Percentiles rank a stretch among this genome's conserved stretches.
Evolutionary conservation across 1,140 invertebrate genomes (phyloP).

Genomic region (Zaprionus tsacasi): DNA sequence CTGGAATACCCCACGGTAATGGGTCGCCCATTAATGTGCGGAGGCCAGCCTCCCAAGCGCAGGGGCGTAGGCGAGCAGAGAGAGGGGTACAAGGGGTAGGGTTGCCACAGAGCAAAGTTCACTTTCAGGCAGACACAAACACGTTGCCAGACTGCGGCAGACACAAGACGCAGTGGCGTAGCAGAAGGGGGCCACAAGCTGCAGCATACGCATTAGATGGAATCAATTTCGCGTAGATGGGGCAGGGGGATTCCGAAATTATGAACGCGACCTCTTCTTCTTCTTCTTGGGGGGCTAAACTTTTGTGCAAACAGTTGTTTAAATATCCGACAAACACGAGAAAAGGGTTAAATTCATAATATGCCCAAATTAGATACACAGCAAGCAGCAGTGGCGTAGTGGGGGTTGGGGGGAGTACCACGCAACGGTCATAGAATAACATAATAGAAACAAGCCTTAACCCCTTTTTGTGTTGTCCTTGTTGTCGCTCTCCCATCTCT

Average conservation of each 20-base stretch:
- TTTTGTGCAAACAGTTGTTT: slow-evolving; percentile 82
- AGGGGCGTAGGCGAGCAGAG: neutral
- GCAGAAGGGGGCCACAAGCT: neutral
- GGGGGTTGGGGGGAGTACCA: neutral
- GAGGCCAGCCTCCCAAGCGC: neutral
- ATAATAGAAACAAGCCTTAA: slow-evolving; percentile 66
- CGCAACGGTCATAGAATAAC: slow-evolving; percentile 66
- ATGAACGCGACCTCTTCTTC: slow-evolving; percentile 71
- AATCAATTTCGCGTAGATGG: slow-evolving; percentile 62
- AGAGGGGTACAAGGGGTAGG: neutral
- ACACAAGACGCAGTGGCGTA: slow-evolving; percentile 22
- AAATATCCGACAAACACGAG: slow-evolving; percentile 80
- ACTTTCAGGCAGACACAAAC: slow-evolving; percentile 62
- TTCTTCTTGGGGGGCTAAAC: slow-evolving; percentile 60
- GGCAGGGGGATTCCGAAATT: slow-evolving; percentile 49
- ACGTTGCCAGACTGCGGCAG: slow-evolving; percentile 48
- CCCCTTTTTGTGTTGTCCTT: slow-evolving; percentile 30
- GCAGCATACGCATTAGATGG: slow-evolving; percentile 59
- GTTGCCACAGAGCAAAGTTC: slow-evolving; percentile 56
- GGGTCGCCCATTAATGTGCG: slow-evolving; percentile 62
- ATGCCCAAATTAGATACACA: slow-evolving; percentile 79
- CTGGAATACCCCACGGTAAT: slow-evolving; percentile 73
- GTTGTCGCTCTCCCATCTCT: neutral
- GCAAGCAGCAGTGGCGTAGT: neutral
- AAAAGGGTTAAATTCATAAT: slow-evolving; percentile 81